phyloP scores from a whole-genome alignment of 2,113 vertebrate genomes.

The Psittacus erithacus region DNA sequence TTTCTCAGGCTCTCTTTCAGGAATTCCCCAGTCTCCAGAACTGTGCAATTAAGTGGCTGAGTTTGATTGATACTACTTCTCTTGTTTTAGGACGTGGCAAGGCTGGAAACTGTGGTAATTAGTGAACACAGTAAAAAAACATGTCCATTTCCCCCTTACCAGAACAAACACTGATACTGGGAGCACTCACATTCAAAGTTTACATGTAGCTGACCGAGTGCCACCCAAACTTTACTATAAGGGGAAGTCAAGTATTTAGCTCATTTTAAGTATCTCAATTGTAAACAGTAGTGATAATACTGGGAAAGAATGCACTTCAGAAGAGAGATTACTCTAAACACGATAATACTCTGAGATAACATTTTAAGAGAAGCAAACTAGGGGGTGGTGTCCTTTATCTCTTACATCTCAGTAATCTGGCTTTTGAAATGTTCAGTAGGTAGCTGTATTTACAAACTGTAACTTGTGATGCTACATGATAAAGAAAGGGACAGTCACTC shows the following conservation, averaged over 20 bases:
- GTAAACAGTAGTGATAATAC: constrained; percentile 37
- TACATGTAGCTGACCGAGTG: background rate
- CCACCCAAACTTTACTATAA: constrained; percentile 11
- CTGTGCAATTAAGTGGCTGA: background rate
- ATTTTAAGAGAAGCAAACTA: constrained; percentile 22
- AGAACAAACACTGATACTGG: background rate
- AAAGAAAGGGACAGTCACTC: background rate
- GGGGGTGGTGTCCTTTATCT: background rate
- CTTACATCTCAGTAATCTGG: background rate
- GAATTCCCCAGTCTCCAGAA: background rate
- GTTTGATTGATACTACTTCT: background rate
- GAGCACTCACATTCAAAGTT: background rate
- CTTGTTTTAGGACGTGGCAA: background rate
- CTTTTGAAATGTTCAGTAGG: constrained; percentile 29
- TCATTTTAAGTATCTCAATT: constrained; percentile 37
- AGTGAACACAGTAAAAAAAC: background rate
- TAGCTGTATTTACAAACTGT: constrained; percentile 38
- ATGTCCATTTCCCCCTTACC: background rate
- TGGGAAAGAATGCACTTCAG: constrained; percentile 37
- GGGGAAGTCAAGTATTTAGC: constrained; percentile 41
- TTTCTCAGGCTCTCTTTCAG: background rate
- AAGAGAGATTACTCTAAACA: background rate
- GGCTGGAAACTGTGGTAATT: background rate
- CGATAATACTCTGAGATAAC: constrained; percentile 7
- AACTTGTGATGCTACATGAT: background rate